Evolutionary conservation across 2,888 invertebrate species (phyloP).

Genomic region (Strigamia transsilvanica): DNA sequence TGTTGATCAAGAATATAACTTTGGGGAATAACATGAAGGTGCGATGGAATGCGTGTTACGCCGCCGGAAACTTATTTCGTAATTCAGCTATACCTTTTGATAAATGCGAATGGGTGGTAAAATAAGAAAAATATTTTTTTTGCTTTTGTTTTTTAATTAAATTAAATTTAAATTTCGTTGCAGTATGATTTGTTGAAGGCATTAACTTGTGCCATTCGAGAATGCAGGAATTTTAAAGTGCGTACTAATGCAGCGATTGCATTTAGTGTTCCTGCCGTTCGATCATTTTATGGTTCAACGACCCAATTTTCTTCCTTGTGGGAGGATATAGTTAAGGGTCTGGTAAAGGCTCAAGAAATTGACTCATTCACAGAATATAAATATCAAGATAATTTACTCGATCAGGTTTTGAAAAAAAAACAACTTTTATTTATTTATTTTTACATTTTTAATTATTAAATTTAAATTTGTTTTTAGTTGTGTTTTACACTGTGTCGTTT

Average conservation of each 20-base stretch:
- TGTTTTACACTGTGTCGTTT: no score
- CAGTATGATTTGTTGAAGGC: conserved; percentile 70
- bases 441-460: neutral
- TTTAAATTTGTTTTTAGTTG: no score
- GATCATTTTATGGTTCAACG: conserved; percentile 72
- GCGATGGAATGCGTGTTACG: conserved; percentile 92
- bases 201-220: conserved; percentile 73
- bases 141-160: neutral
- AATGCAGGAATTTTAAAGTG: conserved; percentile 86
- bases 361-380: conserved; percentile 85
- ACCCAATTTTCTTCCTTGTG: conserved; percentile 72
- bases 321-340: conserved; percentile 75
- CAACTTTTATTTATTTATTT: neutral
- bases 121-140: conserved; percentile 55
- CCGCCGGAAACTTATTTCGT: conserved; percentile 79
- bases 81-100: conserved; percentile 65
- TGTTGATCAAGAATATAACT: conserved; percentile 75
- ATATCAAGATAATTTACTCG: conserved; percentile 84
- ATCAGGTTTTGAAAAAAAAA: conserved; percentile 69
- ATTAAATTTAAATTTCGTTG: neutral
- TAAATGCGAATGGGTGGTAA: conserved; percentile 69
- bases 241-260: conserved; percentile 86
- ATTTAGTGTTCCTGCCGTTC: conserved; percentile 70
- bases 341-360: conserved; percentile 80
- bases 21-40: conserved; percentile 83